Base-by-base conservation (phyloP, 2,888 invertebrate genomes). In the Acronicta aceris region DNA sequence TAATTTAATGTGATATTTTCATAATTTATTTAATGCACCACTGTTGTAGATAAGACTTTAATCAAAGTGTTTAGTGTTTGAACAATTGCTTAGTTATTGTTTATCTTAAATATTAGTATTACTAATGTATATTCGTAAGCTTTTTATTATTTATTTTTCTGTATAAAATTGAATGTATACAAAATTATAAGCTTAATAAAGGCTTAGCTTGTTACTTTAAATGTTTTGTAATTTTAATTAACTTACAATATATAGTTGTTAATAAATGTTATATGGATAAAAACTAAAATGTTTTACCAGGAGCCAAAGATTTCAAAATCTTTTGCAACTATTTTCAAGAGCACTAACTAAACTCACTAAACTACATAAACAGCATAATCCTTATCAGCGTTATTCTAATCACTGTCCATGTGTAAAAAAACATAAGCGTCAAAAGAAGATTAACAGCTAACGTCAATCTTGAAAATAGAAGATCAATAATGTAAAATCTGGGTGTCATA, bases 401-500 rank as follows among this genome's bases (percentile, higher is more conserved):
- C 56, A 60, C 56, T 56, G 56, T 61, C 53, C 50, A 59, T 59
- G 17, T 50, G 47, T 43, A 59, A 50, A 70, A 38, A 38, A 73
- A 40, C 21, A 49, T 56, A 47, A 36, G 50, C 36, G 47, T 47
- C 46, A 48, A 48, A 71, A 74, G 74, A 71, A 74, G 62, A 71
- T 49, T 62, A 86, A 61, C 76, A 74, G 62, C 62, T 71, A 38
- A 12, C 63, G 90, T 89, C 90, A 91, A 70, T 81, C 81, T 89
- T 88, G 83, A 91, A 92, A 91, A 89, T 83, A 89, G 91, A 92
- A 92, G 84, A 87, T 87, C 86, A 84, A 83, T 83, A 75, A 86
- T 86, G 85, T 81, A 83, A 89, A 89, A 84, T 84, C 76, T 65
- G 53, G 68, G 82, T 85, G 81, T 78, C 81, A 82, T 61, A 65